Base-by-base conservation (phyloP, 2,888 invertebrate genomes). In the Cryptus viduatorius region DNA sequence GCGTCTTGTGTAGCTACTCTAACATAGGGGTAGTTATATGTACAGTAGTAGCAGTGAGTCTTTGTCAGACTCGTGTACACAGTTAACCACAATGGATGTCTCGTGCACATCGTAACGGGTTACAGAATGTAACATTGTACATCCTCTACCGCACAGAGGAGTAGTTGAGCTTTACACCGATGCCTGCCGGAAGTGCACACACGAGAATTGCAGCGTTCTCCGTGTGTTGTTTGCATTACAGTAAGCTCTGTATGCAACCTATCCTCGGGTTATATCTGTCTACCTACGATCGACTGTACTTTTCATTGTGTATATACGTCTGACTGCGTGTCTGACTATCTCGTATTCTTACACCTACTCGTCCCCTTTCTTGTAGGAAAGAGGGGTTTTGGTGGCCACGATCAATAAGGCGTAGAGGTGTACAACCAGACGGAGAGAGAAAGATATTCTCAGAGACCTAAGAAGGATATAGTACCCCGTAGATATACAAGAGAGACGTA, bases 341-440 rank as follows among this genome's bases (percentile, higher is more conserved):
- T 50, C 69, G 75, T 76, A 80, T 76, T 80, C 83, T 83, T 76
- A 72, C 83, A 29, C 69, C 42, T 59, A 56, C 64, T 53, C 37
- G 48, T 29, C 50, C 16, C 12, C 64, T 37, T 42, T 7, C 64
- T 37, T 7, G 61, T 24, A 86, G 90, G 88, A 88, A 90, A 92
- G 90, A 92, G 91, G 92, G 91, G 89, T 91, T 48, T 19, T 61
- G 89, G 89, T 88, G 89, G 87, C 89, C 24, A 87, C 92, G 92
- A 92, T 92, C 92, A 92, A 92, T 92, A 92, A 90, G 90, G 91
- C 89, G 90, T 89, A 86, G 89, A 79, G 85, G 68, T 75, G 73
- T 77, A 75, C 68, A 81, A 79, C 53, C 59, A 69, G 29, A 44
- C 44, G 29, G 72, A 76, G 83, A 29, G 29, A n/a, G 59, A 31